Evolutionary conservation across 2,113 vertebrate genomes (phyloP), one percentile per base, ranked within the genome.

Genomic region (Cryptotis parvus): DNA sequence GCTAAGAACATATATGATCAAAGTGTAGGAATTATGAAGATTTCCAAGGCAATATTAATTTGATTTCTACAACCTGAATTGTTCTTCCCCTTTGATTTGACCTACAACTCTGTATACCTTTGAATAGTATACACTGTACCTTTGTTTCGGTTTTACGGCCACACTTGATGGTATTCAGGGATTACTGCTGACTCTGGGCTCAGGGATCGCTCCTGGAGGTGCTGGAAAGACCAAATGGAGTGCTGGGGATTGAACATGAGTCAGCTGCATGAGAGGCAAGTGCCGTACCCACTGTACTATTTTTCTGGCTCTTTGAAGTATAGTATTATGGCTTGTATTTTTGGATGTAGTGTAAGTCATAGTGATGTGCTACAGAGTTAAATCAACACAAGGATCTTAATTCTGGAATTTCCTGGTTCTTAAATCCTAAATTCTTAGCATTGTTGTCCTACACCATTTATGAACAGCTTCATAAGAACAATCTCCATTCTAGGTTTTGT

Each of bases 341-440:
- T 88, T 77, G 41, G 72, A 24, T 1, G 72, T 24, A 39, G 41
- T 35, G 41, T 58, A 87, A 75, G 55, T 45, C 73, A 75, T 91
- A 74, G 70, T 89, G 87, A 86, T 80, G 65, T 37, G 39, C 61
- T 76, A 11, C 43, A 73, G 68, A 69, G 80, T 39, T 88, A 37
- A 84, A 83, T 92, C 91, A 86, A 87, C 43, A 65, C 80, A 94
- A 94, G 24, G 80, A 87, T 61, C 31, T 37, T 79, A 84, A 86
- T 39, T 88, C 45, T 86, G 68, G 82, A 74, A 92, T 94, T 92
- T 92, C 80, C 93, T 91, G 79, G 65, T 83, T 70, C 49, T 84
- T 93, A 41, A 93, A 73, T 65, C 87, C 45, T 90, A 75, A 86
- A 91, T 90, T 95, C 85, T 70, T 52, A 88, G n/a, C 63, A 73